phyloP scores from a whole-genome alignment of 2,888 invertebrate species.

The Melanostoma mellinum region DNA sequence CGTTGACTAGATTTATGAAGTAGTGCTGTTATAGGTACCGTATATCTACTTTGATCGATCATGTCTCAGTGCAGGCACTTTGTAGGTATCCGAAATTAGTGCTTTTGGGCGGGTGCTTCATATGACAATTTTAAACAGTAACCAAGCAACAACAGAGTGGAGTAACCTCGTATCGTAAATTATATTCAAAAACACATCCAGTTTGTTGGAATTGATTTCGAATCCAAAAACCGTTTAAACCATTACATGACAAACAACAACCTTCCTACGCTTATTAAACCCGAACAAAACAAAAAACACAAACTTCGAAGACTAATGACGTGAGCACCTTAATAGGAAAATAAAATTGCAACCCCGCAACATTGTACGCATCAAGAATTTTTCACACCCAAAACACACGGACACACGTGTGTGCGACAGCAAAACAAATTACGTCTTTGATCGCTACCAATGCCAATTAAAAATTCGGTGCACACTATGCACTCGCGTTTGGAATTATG shows the following conservation, averaged over 20 bases:
- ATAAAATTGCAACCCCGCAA: conserved; percentile 52
- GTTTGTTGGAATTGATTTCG: no score
- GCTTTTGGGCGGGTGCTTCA: no score
- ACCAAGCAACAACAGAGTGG: no score
- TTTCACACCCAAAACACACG: conserved; percentile 49
- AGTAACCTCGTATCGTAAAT: no score
- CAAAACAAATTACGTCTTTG: conserved; percentile 43
- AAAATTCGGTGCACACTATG: conserved; percentile 67
- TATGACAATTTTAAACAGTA: no score
- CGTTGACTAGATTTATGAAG: no score
- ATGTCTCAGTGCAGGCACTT: no score
- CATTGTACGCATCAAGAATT: conserved; percentile 59
- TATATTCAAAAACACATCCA: no score
- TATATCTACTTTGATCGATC: no score
- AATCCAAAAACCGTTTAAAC: background rate
- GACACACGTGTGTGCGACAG: conserved; percentile 10
- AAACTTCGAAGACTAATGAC: conserved; percentile 54
- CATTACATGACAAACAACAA: conserved; percentile 31
- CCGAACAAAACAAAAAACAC: conserved; percentile 15
- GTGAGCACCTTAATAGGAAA: conserved; percentile 46
- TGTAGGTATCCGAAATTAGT: no score
- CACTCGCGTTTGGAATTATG: conserved; percentile 64
- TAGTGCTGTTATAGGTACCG: no score
- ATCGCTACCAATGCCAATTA: conserved; percentile 45
- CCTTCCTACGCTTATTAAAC: conserved; percentile 37